Evolutionary conservation across 2,888 invertebrate species (phyloP), one percentile per base, ranked within the genome.

Genomic region (Athalia circularis): DNA sequence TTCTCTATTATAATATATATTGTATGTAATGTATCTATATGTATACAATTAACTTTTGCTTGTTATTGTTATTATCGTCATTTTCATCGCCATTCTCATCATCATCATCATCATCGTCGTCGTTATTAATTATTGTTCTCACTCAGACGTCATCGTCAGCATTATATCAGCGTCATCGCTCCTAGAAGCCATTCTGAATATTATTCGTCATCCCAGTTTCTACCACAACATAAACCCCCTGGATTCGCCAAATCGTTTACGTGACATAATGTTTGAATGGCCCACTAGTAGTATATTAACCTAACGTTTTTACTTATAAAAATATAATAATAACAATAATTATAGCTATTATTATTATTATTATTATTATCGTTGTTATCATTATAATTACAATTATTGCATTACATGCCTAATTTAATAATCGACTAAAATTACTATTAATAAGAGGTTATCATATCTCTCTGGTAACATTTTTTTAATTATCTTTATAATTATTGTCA

Each of bases 31-130:
- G 45, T 59, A 67, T 67, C 3, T 68, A 47, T 65, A 65, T 75
- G 9, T 54, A 13, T 81, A 83, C 81, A 83, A 83, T 81, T 82
- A 81, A 84, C 80, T 81, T 65, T 82, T 75, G 83, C 77, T 81
- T 84, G 81, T 80, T 80, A 79, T 77, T 81, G 78, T 81, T 77
- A 80, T 80, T 80, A 82, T 83, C 77, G 59, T 77, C 79, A 80
- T 77, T 80, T 80, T 77, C 81, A 72, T 67, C 52, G 15, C 9
- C 15, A 65, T 65, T 45, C 13, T 67, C 67, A 67, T 48, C 65
- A 50, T 48, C 50, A 50, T 48, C 13, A 6, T 13, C 48, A 13
- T 48, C 48, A 75, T 45, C 48, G 13, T 75, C 15, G 5, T 65
- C n/a, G n/a, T n/a, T 13, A 48, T 65, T n/a, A 5, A 11, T 54